A percentile compares a stretch with the other conserved stretches of the same genome.
Evolutionary conservation across 2,888 invertebrate species (phyloP).

Genomic region (Limnephilus lunatus): DNA sequence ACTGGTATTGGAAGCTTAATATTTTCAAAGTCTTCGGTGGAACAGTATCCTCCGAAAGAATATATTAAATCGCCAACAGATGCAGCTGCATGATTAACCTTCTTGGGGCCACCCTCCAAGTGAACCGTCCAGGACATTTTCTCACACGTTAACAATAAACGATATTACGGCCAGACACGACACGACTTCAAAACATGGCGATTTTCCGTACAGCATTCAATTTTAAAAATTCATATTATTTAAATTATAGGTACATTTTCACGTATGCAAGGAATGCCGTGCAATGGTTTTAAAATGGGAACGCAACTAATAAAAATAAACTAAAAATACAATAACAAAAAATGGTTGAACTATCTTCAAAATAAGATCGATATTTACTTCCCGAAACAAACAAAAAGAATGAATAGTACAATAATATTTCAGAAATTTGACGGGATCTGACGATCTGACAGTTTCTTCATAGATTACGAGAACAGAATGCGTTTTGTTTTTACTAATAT

Average conservation of each 20-base stretch:
- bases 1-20: slow-evolving; percentile 88
- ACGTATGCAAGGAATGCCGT: background rate
- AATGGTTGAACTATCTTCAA: background rate
- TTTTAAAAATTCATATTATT: background rate
- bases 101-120: slow-evolving; percentile 92
- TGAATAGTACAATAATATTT: background rate
- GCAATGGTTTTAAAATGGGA: background rate
- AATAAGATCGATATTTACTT: background rate
- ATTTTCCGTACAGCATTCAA: background rate
- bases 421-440: background rate
- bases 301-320: background rate
- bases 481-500: background rate
- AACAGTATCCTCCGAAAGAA: slow-evolving; percentile 95
- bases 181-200: background rate
- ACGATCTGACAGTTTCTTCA: background rate
- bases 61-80: slow-evolving; percentile 87
- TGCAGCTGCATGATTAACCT: slow-evolving; percentile 95
- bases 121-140: slow-evolving; percentile 90
- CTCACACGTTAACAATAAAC: background rate
- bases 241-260: too few species aligned
- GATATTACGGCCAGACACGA: background rate
- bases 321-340: background rate
- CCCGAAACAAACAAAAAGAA: background rate
- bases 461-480: background rate
- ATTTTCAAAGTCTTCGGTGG: slow-evolving; percentile 86